These are phyloP conservation scores for Anas bernieri DNA, from an alignment of 2,797 vertebrate genomes.

Conservation along the genomic window DNA sequence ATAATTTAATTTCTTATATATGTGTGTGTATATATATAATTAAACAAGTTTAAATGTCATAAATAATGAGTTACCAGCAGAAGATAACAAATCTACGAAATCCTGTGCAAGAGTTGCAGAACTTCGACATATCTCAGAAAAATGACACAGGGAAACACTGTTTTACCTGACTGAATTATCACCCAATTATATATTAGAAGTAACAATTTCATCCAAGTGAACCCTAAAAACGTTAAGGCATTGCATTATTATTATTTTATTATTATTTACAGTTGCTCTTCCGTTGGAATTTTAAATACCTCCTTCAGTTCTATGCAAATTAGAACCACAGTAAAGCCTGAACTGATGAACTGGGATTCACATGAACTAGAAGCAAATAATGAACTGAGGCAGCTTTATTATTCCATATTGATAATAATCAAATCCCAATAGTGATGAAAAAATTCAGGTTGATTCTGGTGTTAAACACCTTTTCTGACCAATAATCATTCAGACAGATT, in stretches of 20 bases:
- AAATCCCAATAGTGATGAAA: not conserved
- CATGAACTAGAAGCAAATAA: not conserved
- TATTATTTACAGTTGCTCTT: not conserved
- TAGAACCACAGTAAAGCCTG: not conserved
- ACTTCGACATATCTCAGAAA: not conserved
- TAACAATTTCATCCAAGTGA: not conserved
- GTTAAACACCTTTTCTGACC: not conserved
- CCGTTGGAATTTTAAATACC: not conserved
- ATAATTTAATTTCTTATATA: not conserved
- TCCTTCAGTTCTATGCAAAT: not conserved
- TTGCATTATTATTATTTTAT: not conserved
- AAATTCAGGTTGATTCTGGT: conserved; percentile 1
- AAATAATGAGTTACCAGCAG: not conserved
- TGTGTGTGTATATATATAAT: not conserved
- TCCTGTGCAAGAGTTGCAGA: not conserved
- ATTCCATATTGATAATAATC: not conserved
- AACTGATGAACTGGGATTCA: not conserved
- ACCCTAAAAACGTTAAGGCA: not conserved
- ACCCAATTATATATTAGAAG: not conserved
- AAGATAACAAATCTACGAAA: not conserved
- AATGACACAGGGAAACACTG: not conserved
- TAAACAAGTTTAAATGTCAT: not conserved
- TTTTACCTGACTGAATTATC: not conserved
- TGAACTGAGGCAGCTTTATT: not conserved
- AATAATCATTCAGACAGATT: not conserved